Percentiles rank a stretch among this genome's conserved stretches.
These are phyloP conservation scores for Cyprinodon diabolis DNA, from an alignment of 2,797 vertebrate species.

Conservation along the genomic window DNA sequence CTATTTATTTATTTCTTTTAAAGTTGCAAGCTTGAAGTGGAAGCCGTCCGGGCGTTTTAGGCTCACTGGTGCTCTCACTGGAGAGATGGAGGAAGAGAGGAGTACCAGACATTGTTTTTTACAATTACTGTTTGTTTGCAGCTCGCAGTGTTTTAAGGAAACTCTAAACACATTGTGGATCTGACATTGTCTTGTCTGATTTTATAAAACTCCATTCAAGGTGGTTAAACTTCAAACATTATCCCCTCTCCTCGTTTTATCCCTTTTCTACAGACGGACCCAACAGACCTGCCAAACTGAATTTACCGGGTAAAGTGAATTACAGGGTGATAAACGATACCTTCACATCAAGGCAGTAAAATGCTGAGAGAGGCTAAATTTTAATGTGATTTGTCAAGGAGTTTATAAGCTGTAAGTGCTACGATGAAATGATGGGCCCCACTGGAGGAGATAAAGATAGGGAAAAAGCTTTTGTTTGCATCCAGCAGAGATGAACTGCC, in stretches of 20 bases:
- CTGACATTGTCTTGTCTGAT: conserved; percentile 15
- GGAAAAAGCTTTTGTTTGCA: conserved; percentile 69
- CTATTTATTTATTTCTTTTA: conserved; percentile 66
- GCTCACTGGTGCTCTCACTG: conserved; percentile 53
- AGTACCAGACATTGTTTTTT: not conserved
- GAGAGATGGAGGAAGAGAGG: conserved; percentile 39
- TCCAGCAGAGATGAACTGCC: conserved; percentile 51
- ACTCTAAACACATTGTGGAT: conserved; percentile 13
- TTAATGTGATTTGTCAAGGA: conserved; percentile 82
- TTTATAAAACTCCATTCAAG: conserved; percentile 35
- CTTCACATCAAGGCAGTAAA: conserved; percentile 76
- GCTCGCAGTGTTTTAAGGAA: conserved; percentile 20
- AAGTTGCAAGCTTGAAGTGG: conserved; percentile 55
- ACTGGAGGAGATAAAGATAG: conserved; percentile 76
- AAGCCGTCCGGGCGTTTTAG: conserved; percentile 66
- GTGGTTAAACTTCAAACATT: conserved; percentile 47
- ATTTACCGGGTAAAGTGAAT: conserved; percentile 81
- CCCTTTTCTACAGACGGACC: conserved; percentile 55
- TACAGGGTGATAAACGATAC: conserved; percentile 81
- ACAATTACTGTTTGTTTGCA: conserved; percentile 22
- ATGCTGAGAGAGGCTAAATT: conserved; percentile 83
- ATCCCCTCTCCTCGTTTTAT: conserved; percentile 33
- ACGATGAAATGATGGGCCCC: conserved; percentile 81
- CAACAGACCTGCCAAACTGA: conserved; percentile 72
- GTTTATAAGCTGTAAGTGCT: conserved; percentile 84